phyloP scores from a whole-genome alignment of 2,797 vertebrate species.

The Tinamus major region DNA sequence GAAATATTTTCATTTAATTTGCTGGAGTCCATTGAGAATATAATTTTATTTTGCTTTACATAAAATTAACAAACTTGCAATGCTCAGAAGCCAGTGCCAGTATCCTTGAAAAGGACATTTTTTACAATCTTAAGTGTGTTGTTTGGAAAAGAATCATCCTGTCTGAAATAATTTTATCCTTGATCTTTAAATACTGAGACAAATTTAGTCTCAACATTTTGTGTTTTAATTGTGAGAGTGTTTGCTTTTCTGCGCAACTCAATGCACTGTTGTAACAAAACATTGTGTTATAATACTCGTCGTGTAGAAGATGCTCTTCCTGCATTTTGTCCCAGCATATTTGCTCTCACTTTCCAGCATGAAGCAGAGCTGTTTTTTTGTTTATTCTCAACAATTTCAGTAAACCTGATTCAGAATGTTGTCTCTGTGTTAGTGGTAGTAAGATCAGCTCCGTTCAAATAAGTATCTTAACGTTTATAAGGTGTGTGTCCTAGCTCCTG shows the following conservation, averaged over 20 bases:
- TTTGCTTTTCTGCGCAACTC: conserved; percentile 5
- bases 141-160: conserved; percentile 32
- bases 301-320: not conserved
- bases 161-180: conserved; percentile 64
- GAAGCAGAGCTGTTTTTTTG: not conserved
- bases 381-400: not conserved
- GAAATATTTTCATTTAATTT: conserved; percentile 72
- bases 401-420: not conserved
- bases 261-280: not conserved
- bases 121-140: conserved; percentile 12
- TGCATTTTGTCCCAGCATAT: not conserved
- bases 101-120: conserved; percentile 30
- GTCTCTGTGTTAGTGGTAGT: not conserved
- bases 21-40: conserved; percentile 54
- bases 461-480: not conserved
- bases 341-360: not conserved
- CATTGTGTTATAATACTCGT: not conserved
- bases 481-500: not conserved
- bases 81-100: conserved; percentile 52
- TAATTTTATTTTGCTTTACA: conserved; percentile 57
- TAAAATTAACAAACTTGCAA: conserved; percentile 54
- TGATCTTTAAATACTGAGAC: conserved; percentile 56
- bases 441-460: not conserved
- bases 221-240: not conserved
- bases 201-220: conserved; percentile 46